Evolutionary conservation across 2,113 vertebrate species (phyloP), one percentile per base, ranked within the genome.

Genomic region (Mohoua ochrocephala): DNA sequence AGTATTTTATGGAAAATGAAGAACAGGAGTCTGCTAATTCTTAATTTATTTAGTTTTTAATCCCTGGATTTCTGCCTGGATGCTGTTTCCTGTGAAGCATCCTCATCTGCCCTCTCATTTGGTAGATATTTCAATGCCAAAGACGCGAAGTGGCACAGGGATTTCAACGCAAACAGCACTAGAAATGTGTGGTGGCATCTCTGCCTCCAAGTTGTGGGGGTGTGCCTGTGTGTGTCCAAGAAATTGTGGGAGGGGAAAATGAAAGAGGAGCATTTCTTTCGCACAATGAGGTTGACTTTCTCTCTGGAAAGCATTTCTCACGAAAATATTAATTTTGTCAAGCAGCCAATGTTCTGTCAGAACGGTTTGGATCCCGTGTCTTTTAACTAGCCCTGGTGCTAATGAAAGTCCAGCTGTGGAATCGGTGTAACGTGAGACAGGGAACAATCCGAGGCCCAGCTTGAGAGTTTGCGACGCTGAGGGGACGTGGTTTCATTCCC

Each of bases 301-400:
- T 63, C 67, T 39, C 45, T 80, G 71, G 85, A 92, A 86, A 70
- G 11, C 39, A 13, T 63, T 63, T 91, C 53, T 53, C 17, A 15
- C 4, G 15, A 76, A 95, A 95, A 93, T 73, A 69, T 42, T 57
- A 75, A 71, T 92, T 59, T 91, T 93, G 94, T 89, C 84, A 76
- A 57, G 41, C 8, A 47, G 73, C 91, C 89, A 94, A 7, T 9
- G 12, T 91, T 87, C 77, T 75, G 74, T 92, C 84, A 44, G 73
- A 94, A 54, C 7, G 4, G 10, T 84, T 87, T 82, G 69, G 49
- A 68, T 76, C 28, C 22, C 22, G 4, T 44, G 57, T 35, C 63
- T 91, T 81, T 86, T 67, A 85, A 84, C 84, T 77, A 84, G 56
- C 18, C 24, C 30, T 63, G 10, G 63, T 93, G 75, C 54, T 95